Evolutionary conservation across 2,797 vertebrate genomes (phyloP), one percentile per base, ranked within the genome.

Genomic region (Acridotheres tristis): DNA sequence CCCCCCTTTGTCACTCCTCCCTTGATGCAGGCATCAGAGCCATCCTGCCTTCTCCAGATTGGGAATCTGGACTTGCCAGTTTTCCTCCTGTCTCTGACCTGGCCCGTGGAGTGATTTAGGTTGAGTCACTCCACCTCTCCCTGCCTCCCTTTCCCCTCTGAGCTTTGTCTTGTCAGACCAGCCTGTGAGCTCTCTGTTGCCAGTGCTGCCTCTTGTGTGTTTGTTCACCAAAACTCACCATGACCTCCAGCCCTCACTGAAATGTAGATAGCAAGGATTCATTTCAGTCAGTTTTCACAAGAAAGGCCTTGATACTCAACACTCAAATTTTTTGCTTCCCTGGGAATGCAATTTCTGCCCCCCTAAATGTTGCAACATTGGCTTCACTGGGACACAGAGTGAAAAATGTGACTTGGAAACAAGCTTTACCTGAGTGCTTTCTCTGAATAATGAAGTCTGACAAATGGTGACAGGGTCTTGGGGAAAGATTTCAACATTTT

Each of bases 21-120:
- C 57, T n/a, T 68, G 75, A 16, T 4, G 4, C 25, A 85, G 42
- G 78, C 18, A 2, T 21, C 53, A 54, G 53, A 58, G 14, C 3
- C 2, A 79, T 38, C 8, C 2, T 77, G 65, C 40, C 57, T 54
- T 27, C 87, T 40, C 58, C 0, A 1, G n/a, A 59, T 29, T 0
- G 12, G 73, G 85, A 93, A 94, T 89, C 79, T 86, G 89, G 92
- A 84, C 8, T 5, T 62, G 67, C 92, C 2, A 20, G 90, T 92
- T 94, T 48, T 34, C 45, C 51, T 92, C 50, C 72, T 1, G 19
- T 9, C 58, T 65, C 87, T 85, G 68, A 40, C 75, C 85, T 75
- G 87, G 43, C 36, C 68, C 0, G 0, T 45, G 63, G 45, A 68
- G 63, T 84, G 68, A 61, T 42, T 58, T 57, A 22, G 38, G 18